phyloP scores from a whole-genome alignment of 2,888 invertebrate genomes.

The Cryptocheilus praepositus region DNA sequence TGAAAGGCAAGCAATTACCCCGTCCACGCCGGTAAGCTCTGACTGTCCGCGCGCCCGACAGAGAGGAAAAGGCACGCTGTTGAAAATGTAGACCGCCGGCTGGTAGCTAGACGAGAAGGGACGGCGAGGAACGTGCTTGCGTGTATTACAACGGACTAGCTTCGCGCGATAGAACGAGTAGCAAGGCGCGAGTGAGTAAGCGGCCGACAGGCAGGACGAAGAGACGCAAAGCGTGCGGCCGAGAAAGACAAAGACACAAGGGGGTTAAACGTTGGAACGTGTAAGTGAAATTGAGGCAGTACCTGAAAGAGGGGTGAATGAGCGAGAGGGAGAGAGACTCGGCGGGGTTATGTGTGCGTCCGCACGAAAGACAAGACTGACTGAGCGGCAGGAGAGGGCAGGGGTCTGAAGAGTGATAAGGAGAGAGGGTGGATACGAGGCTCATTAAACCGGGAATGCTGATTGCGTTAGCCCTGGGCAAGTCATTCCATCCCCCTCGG shows the following conservation, averaged over 20 bases:
- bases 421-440: conserved; percentile 57
- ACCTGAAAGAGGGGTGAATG: conserved; percentile 21
- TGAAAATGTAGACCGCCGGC: neutral
- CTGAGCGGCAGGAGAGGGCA: conserved; percentile 27
- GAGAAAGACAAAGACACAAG: conserved; percentile 7
- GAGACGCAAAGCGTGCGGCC: conserved; percentile 12
- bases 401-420: conserved; percentile 33
- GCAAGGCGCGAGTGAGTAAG: neutral
- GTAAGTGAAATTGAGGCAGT: conserved; percentile 4
- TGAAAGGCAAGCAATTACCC: conserved; percentile 43
- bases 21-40: conserved; percentile 22
- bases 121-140: neutral
- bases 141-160: too few relatives aligned
- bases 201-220: neutral
- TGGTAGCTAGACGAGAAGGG: neutral
- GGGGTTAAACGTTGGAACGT: conserved; percentile 12
- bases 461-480: conserved; percentile 68
- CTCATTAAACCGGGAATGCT: conserved; percentile 72
- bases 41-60: conserved; percentile 17
- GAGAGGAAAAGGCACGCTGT: conserved; percentile 17
- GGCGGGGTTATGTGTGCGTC: too few relatives aligned
- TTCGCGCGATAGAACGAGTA: neutral
- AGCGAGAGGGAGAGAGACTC: conserved; percentile 15
- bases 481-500: conserved; percentile 56
- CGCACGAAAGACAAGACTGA: conserved; percentile 30